phyloP scores from a whole-genome alignment of 1,140 invertebrate genomes.

The Daktulosphaira vitifoliae region DNA sequence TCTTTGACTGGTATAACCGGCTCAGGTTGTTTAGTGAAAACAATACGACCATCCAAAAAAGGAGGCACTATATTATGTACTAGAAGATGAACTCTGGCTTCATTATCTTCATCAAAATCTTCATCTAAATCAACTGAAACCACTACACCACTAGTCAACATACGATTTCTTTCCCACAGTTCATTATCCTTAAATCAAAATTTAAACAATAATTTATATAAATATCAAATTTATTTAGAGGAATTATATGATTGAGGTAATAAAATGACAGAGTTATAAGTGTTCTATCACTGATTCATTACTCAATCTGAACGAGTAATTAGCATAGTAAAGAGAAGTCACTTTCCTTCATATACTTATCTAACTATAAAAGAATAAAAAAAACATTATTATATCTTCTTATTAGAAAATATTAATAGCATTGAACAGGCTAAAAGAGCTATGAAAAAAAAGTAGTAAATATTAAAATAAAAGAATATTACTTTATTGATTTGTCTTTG shows the following conservation, averaged over 20 bases:
- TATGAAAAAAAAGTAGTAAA: neutral
- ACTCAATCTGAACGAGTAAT: too few species aligned
- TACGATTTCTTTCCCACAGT: constrained; percentile 96
- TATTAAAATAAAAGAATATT: neutral
- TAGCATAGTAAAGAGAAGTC: too few species aligned
- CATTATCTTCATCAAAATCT: constrained; percentile 84
- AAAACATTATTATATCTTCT: too few species aligned
- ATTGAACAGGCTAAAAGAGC: too few species aligned
- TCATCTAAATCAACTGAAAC: constrained; percentile 81
- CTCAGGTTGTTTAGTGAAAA: constrained; percentile 98
- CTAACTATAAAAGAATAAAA: too few species aligned
- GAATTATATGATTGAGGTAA: neutral
- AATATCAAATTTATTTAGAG: neutral
- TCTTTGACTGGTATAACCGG: constrained; percentile 90
- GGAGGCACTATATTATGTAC: constrained; percentile 99
- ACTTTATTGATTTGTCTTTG: constrained; percentile 86
- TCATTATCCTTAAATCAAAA: constrained; percentile 71
- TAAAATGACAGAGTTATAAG: neutral
- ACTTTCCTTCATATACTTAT: too few species aligned
- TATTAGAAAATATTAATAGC: too few species aligned
- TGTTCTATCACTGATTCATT: too few species aligned
- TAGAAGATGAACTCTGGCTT: constrained; percentile 88
- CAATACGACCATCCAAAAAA: constrained; percentile 95
- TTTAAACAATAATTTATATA: neutral
- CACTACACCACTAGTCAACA: constrained; percentile 93